phyloP scores from a whole-genome alignment of 1,140 invertebrate species.

The Polypedilum vanderplanki region DNA sequence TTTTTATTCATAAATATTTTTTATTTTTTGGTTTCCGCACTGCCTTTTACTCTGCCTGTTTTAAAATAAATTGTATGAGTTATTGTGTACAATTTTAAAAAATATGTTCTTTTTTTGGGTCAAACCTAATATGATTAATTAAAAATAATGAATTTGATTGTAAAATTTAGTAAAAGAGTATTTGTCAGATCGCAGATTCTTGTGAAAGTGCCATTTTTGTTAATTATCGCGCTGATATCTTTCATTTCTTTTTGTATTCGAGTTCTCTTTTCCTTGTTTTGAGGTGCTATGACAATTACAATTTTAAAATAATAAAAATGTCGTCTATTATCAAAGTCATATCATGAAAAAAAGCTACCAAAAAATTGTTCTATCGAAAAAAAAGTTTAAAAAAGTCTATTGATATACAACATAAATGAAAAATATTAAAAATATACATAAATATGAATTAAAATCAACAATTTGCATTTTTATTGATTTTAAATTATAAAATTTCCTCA shows the following conservation, averaged over 20 bases:
- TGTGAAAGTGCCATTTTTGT: conserved; percentile 22
- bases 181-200: background rate
- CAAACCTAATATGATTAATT: background rate
- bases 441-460: too few species aligned
- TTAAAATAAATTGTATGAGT: conserved; percentile 5
- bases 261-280: background rate
- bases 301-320: conserved; percentile 15
- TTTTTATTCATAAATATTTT: background rate
- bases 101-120: conserved; percentile 1
- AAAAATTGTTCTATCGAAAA: conserved; percentile 11
- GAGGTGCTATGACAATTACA: conserved; percentile 24
- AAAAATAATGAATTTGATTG: background rate
- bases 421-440: too few species aligned
- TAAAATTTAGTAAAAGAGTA: conserved; percentile 4
- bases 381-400: conserved; percentile 1
- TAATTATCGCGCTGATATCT: too few species aligned
- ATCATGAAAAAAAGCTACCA: conserved; percentile 27
- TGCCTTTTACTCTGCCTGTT: background rate
- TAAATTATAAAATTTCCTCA: too few species aligned
- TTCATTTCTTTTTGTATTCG: background rate
- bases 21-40: background rate
- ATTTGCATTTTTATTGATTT: too few species aligned
- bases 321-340: conserved; percentile 28
- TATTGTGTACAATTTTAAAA: background rate
- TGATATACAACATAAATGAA: too few species aligned